Evolutionary conservation across 64 coral and sea anemone genomes (phyloP).

Genomic region (Cladopsammia gracilis): DNA sequence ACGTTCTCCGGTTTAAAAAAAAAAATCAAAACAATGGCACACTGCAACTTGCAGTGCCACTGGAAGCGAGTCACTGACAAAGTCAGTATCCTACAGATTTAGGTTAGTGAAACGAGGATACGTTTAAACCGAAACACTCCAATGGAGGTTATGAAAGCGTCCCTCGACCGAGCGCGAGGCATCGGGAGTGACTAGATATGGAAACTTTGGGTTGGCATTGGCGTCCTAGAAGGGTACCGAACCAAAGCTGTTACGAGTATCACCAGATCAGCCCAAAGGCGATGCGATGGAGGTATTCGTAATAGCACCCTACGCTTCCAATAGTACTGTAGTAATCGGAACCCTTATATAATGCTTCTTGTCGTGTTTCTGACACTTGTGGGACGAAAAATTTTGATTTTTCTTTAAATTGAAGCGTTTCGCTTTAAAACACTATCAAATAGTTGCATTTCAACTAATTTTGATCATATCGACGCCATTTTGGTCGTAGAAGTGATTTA

Average conservation of each 20-base stretch:
- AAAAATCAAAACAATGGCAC: slow-evolving; percentile 1
- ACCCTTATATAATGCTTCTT: background rate
- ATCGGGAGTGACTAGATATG: slow-evolving; percentile 38
- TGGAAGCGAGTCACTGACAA: slow-evolving; percentile 23
- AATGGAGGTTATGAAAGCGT: slow-evolving; percentile 21
- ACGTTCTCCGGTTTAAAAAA: background rate
- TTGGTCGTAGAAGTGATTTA: background rate
- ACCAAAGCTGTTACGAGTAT: slow-evolving; percentile 60
- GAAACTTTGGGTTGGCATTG: slow-evolving; percentile 54
- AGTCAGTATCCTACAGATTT: slow-evolving; percentile 46
- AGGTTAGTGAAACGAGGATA: slow-evolving; percentile 25
- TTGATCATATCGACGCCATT: background rate
- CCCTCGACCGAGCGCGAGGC: slow-evolving; percentile 31
- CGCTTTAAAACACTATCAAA: background rate
- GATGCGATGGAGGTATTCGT: slow-evolving; percentile 50
- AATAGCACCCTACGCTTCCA: slow-evolving; percentile 37
- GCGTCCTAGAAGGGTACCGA: slow-evolving; percentile 50
- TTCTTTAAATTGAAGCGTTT: background rate
- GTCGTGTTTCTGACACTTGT: background rate
- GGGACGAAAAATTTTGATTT: background rate
- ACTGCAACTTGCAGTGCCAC: slow-evolving; percentile 14
- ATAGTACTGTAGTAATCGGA: no score
- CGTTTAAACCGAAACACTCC: slow-evolving; percentile 56
- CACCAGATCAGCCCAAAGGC: slow-evolving; percentile 46
- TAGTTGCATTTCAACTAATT: background rate